These are phyloP conservation scores for Lamproptera curius DNA, from an alignment of 2,888 invertebrate species.

Conservation along the genomic window DNA sequence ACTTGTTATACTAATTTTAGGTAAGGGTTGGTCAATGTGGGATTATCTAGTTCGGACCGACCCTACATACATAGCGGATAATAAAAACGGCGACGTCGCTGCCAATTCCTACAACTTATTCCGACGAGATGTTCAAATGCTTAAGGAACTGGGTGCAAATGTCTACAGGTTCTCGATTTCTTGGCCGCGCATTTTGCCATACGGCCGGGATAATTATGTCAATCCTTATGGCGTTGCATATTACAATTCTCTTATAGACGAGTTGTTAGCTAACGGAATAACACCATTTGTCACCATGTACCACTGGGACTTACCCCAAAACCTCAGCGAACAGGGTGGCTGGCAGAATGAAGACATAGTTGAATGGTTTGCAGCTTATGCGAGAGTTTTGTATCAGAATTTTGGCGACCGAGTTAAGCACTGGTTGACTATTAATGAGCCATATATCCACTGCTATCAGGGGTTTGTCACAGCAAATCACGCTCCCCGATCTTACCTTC, in stretches of 20 bases:
- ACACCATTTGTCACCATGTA: slow-evolving; percentile 74
- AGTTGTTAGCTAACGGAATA: slow-evolving; percentile 75
- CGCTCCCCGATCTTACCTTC: slow-evolving; percentile 43
- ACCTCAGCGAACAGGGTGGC: slow-evolving; percentile 69
- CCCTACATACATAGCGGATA: slow-evolving; percentile 62
- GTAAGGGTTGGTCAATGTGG: slow-evolving; percentile 77
- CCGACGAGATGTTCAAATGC: slow-evolving; percentile 61
- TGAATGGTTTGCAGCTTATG: slow-evolving; percentile 60
- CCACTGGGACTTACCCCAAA: slow-evolving; percentile 69
- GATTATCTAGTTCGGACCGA: slow-evolving; percentile 68
- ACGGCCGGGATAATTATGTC: slow-evolving; percentile 60
- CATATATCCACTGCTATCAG: slow-evolving; percentile 41
- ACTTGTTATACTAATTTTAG: no score
- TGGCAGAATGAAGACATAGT: slow-evolving; percentile 54
- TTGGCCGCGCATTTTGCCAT: slow-evolving; percentile 80
- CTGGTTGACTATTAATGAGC: slow-evolving; percentile 79
- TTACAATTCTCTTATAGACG: slow-evolving; percentile 80
- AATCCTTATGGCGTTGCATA: slow-evolving; percentile 78
- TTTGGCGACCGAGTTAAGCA: slow-evolving; percentile 66
- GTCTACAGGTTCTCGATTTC: slow-evolving; percentile 74
- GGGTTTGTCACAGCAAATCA: slow-evolving; percentile 51
- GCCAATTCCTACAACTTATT: slow-evolving; percentile 77
- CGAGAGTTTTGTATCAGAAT: slow-evolving; percentile 48
- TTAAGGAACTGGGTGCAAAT: slow-evolving; percentile 52
- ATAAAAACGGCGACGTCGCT: slow-evolving; percentile 74